Evolutionary conservation across 2,113 vertebrate genomes (phyloP), one percentile per base, ranked within the genome.

Genomic region (Etheostoma cragini): DNA sequence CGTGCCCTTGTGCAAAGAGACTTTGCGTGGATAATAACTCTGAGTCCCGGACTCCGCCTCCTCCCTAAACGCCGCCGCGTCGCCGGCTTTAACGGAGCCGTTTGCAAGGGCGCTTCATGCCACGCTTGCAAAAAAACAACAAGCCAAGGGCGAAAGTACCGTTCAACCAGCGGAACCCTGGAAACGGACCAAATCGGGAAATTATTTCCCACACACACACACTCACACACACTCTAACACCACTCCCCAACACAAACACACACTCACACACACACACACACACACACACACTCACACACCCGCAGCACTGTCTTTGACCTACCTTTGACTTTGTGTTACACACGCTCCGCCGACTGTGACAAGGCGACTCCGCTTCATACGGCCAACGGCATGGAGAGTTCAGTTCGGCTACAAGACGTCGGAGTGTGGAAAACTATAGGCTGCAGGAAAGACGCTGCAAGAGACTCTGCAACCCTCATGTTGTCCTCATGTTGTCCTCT

Each of bases 1-100:
- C 46, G 58, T 70, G 88, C 67, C 92, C 90, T 91, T 93, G 90
- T 88, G 73, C 42, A 21, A 75, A 57, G 80, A 85, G 66, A 78
- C 87, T 84, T 45, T 69, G 70, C 58, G 19, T 66, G 69, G 82
- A 83, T 84, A 89, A 87, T 85, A 83, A 89, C 76, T 75, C 50
- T 42, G 2, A 42, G 72, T 83, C 85, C 74, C 56, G 16, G 65
- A 77, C 76, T 22, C 67, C 60, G 69, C 72, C 84, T 76, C 33
- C 16, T 85, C 78, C 78, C 63, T 42, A 56, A 83, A 86, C 57
- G 16, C 26, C 11, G n/a, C 11, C 14, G 1, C 30, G 65, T 49
- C 57, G 21, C 60, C 46, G 76, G 15, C 47, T 52, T 78, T 83
- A 83, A 81, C 17, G 5, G 71, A 56, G 38, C 45, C 21, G 4